Conservation (phyloP, 37 sponge, comb jelly and placozoan genomes). For the Lycopodina hypogea region DNA sequence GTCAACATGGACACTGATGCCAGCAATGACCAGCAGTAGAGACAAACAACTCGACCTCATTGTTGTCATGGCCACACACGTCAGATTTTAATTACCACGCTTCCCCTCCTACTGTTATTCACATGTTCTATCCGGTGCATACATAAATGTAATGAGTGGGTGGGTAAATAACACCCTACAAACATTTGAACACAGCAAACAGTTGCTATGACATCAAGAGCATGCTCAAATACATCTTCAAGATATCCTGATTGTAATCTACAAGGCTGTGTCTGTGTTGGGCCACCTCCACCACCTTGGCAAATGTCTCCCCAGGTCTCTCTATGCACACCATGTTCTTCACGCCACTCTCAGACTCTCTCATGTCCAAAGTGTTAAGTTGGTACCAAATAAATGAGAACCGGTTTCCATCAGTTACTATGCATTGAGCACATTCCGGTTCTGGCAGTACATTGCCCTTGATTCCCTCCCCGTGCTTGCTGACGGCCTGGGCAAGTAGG, state of each 20-base stretch:
- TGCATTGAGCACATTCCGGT: slow-evolving; percentile 69
- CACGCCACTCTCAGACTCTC: slow-evolving; percentile 24
- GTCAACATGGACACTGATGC: no score
- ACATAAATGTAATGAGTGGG: no score
- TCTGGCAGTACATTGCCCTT: slow-evolving; percentile 35
- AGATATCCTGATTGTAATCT: slow-evolving; percentile 40
- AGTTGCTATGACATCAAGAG: slow-evolving; percentile 9
- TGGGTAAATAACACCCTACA: no score
- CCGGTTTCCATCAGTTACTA: slow-evolving; percentile 65
- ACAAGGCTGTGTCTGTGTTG: neutral
- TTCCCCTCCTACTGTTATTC: no score
- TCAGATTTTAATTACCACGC: no score
- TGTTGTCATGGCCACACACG: no score
- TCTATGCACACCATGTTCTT: slow-evolving; percentile 61
- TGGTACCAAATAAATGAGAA: slow-evolving; percentile 79
- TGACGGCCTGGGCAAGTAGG: slow-evolving; percentile 43
- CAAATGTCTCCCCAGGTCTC: slow-evolving; percentile 32
- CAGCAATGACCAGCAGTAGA: no score
- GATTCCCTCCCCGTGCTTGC: slow-evolving; percentile 21
- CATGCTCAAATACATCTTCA: slow-evolving; percentile 30
- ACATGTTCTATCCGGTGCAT: no score
- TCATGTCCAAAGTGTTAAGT: slow-evolving; percentile 62
- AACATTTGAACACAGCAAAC: no score
- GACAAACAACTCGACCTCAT: no score
- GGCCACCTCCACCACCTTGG: slow-evolving; percentile 7